A percentile compares a stretch with the other conserved stretches of the same genome.
Evolutionary conservation across 2,888 invertebrate genomes (phyloP).

Genomic region (Ceraclea dissimilis): DNA sequence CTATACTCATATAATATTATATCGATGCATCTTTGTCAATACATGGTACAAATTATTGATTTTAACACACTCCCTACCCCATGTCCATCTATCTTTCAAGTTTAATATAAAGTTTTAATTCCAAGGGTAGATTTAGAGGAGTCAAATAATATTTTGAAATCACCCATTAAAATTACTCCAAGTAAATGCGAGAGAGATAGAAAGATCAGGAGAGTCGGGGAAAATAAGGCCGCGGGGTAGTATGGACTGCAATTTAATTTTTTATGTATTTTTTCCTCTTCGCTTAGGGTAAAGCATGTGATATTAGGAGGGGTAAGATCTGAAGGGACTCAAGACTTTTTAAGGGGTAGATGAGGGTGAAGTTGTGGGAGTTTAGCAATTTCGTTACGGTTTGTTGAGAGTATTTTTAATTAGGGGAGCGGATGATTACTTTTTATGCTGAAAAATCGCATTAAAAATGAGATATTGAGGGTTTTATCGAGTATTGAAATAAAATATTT

Average conservation of each 20-base stretch:
- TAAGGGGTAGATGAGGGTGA: constrained; percentile 9
- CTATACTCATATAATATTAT: no score
- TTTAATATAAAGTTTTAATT: constrained; percentile 2
- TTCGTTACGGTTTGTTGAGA: constrained; percentile 53
- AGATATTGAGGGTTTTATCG: constrained; percentile 14
- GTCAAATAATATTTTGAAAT: constrained; percentile 4
- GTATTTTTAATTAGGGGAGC: constrained; percentile 54
- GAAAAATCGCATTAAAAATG: constrained; percentile 18
- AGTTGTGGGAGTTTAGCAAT: constrained; percentile 35
- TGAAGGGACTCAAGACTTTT: constrained; percentile 6
- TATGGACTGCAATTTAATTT: constrained; percentile 43
- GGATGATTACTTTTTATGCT: constrained; percentile 29
- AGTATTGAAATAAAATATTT: constrained; percentile 8
- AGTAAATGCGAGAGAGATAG: neutral
- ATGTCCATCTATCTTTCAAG: neutral
- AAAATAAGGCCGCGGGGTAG: constrained; percentile 18
- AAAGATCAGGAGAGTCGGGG: constrained; percentile 2
- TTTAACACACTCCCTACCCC: neutral
- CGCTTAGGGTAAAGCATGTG: constrained; percentile 29
- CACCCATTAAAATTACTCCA: neutral
- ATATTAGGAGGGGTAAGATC: constrained; percentile 20
- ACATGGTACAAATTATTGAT: neutral
- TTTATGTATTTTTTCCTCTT: constrained; percentile 45
- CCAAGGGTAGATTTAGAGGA: constrained; percentile 1
- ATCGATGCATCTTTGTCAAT: neutral